Conservation (phyloP, 2,113 vertebrate genomes). For the Lutjanus erythropterus region DNA sequence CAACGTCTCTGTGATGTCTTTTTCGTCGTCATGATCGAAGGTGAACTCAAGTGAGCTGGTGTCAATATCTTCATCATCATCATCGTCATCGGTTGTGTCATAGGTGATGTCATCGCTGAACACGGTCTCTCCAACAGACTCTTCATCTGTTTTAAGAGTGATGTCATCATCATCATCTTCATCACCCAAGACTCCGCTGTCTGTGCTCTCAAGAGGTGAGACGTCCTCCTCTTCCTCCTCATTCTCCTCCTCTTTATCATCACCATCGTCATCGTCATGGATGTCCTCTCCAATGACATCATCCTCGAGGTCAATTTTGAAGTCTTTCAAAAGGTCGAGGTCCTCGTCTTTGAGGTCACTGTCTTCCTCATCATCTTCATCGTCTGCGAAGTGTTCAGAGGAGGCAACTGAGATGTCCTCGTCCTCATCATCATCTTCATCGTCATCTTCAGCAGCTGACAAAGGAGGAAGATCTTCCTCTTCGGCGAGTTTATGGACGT, state of each 20-base stretch:
- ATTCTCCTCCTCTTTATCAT: conserved; percentile 19
- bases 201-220: conserved; percentile 38
- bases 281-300: conserved; percentile 37
- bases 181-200: conserved; percentile 72
- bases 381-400: conserved; percentile 77
- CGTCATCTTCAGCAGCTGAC: conserved; percentile 43
- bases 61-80: conserved; percentile 48
- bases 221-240: conserved; percentile 13
- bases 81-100: conserved; percentile 51
- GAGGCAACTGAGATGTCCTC: conserved; percentile 67
- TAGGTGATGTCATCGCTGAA: conserved; percentile 40
- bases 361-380: conserved; percentile 74
- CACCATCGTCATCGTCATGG: conserved; percentile 4
- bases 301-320: conserved; percentile 11
- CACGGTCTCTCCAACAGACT: conserved; percentile 23
- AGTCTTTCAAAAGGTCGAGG: conserved; percentile 14
- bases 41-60: conserved; percentile 47
- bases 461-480: too few species aligned
- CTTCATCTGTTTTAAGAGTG: conserved; percentile 40
- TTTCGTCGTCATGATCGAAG: conserved; percentile 28
- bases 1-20: background rate
- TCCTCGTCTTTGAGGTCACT: conserved; percentile 29
- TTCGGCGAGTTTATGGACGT: too few species aligned
- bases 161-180: conserved; percentile 54
- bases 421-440: conserved; percentile 49